Percentiles rank a stretch among this genome's conserved stretches.
Conservation (phyloP, 2,797 vertebrate genomes). For the Silurus lanzhouensis region DNA sequence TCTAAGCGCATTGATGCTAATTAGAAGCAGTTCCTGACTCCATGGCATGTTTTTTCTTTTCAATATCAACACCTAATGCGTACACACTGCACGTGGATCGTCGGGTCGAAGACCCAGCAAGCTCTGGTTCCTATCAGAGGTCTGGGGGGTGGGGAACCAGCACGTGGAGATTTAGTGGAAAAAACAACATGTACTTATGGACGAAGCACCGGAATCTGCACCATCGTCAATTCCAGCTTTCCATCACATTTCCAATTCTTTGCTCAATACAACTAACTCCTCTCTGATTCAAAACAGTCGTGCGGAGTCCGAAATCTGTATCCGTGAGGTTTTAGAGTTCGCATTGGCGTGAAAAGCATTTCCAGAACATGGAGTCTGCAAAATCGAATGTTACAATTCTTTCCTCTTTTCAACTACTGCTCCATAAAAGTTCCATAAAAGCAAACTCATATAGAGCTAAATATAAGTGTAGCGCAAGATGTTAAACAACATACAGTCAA, state of each 20-base stretch:
- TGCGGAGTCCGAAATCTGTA: not conserved
- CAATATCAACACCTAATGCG: not conserved
- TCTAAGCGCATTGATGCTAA: too few relatives aligned
- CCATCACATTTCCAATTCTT: not conserved
- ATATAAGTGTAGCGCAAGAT: constrained; percentile 8
- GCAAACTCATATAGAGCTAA: not conserved
- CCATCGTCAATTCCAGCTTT: constrained; percentile 2
- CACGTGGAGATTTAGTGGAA: constrained; percentile 12
- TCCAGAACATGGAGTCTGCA: constrained; percentile 40
- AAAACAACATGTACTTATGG: not conserved
- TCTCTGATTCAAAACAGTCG: constrained; percentile 2
- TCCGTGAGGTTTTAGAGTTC: not conserved
- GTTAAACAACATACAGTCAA: constrained; percentile 14
- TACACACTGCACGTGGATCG: constrained; percentile 25
- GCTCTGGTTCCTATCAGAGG: constrained; percentile 32
- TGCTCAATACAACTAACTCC: not conserved
- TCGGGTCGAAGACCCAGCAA: constrained; percentile 42
- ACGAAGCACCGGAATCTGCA: not conserved
- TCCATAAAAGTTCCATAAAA: not conserved
- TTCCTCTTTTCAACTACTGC: constrained; percentile 29
- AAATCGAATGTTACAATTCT: constrained; percentile 38
- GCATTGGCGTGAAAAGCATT: constrained; percentile 19
- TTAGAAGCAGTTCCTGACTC: too few relatives aligned
- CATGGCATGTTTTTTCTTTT: too few relatives aligned
- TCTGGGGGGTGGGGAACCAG: constrained; percentile 4